Percentiles rank a stretch among this genome's conserved stretches.
Conservation (phyloP, 2,888 invertebrate species). For the Salpingus planirostris region DNA sequence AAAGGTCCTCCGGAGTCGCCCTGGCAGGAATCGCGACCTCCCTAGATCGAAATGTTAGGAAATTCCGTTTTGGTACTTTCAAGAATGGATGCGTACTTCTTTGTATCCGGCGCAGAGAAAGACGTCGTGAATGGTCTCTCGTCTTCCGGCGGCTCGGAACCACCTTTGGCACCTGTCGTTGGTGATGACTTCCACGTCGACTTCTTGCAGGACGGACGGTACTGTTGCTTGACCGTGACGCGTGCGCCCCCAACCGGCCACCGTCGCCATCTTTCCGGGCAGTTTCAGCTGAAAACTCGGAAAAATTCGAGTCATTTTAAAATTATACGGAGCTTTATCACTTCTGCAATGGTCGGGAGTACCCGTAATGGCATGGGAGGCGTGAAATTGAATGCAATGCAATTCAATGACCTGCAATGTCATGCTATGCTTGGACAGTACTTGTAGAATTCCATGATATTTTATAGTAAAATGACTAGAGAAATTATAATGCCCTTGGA, state of each 20-base stretch:
- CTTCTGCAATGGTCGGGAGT: no score
- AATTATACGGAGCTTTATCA: no score
- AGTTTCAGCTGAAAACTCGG: conserved; percentile 57
- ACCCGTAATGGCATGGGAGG: no score
- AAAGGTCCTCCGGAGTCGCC: conserved; percentile 81
- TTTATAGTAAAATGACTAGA: no score
- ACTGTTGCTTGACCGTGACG: conserved; percentile 82
- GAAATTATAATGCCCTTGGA: no score
- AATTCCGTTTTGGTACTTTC: background rate
- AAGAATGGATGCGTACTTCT: conserved; percentile 55
- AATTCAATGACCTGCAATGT: no score
- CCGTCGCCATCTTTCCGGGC: conserved; percentile 81
- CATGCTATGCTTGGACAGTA: no score
- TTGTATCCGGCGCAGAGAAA: conserved; percentile 91
- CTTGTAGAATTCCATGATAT: no score
- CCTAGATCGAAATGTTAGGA: conserved; percentile 39
- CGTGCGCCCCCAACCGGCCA: conserved; percentile 88
- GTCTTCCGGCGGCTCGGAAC: conserved; percentile 82
- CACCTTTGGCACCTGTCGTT: conserved; percentile 87
- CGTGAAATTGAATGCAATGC: no score
- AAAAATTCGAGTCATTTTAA: no score
- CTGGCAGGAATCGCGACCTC: conserved; percentile 65
- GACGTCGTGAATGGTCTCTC: conserved; percentile 89
- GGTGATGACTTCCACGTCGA: conserved; percentile 78
- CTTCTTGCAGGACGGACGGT: conserved; percentile 76